These are phyloP conservation scores for Drosophila nr. medialis DNA, from an alignment of 2,888 invertebrate species.

Conservation along the genomic window DNA sequence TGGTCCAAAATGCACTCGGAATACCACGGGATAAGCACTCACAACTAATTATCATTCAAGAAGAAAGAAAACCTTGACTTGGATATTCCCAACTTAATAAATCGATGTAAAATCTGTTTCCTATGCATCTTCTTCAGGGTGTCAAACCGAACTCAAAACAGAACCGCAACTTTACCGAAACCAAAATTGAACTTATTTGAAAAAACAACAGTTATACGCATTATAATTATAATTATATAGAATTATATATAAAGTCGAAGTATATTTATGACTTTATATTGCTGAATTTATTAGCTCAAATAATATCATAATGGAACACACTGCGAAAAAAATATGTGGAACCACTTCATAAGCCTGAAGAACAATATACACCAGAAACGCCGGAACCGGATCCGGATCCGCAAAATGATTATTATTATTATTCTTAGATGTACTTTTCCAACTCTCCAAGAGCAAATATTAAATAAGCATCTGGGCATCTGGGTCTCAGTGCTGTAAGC, in stretches of 20 bases:
- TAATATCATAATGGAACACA: not conserved
- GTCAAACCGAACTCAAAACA: not conserved
- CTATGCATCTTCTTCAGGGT: not conserved
- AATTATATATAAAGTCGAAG: not conserved
- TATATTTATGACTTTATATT: not conserved
- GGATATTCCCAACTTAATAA: not conserved
- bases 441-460: not conserved
- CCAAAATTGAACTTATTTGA: not conserved
- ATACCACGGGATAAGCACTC: not conserved
- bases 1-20: not conserved
- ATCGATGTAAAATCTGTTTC: too few relatives aligned
- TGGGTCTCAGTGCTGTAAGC: not conserved
- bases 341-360: not conserved
- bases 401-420: not conserved
- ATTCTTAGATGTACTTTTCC: not conserved
- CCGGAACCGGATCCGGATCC: not conserved
- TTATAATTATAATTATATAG: too few relatives aligned
- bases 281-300: not conserved
- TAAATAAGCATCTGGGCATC: not conserved
- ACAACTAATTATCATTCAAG: not conserved
- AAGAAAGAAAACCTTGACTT: not conserved
- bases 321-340: not conserved
- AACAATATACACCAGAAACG: too few relatives aligned
- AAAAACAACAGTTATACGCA: not conserved
- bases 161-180: not conserved